Percentiles rank a stretch among this genome's conserved stretches.
Conservation (phyloP, 2,888 invertebrate species). For the Clivina fossor region DNA sequence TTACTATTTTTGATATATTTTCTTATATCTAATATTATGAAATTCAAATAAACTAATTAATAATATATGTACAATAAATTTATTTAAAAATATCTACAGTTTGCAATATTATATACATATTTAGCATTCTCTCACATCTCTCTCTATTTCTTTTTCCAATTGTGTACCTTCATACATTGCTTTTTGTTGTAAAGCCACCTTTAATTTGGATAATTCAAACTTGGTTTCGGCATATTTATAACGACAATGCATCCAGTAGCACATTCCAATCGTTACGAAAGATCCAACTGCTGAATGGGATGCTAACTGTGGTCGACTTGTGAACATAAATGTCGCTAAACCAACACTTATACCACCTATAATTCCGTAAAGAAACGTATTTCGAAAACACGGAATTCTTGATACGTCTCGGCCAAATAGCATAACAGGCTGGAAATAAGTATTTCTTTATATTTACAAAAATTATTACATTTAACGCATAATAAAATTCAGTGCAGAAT, state of each 20-base stretch:
- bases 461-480: no score
- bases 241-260: conserved; percentile 71
- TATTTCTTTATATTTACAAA: no score
- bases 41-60: background rate
- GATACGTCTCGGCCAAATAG: conserved; percentile 73
- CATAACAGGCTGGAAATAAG: conserved; percentile 59
- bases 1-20: no score
- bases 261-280: conserved; percentile 64
- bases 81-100: conserved; percentile 5
- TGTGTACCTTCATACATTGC: conserved; percentile 65
- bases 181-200: conserved; percentile 63
- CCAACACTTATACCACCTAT: conserved; percentile 69
- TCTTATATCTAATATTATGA: no score
- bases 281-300: conserved; percentile 68
- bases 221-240: conserved; percentile 68
- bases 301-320: conserved; percentile 66
- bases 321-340: conserved; percentile 69
- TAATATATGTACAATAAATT: background rate
- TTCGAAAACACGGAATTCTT: conserved; percentile 78
- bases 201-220: conserved; percentile 65
- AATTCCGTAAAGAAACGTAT: conserved; percentile 75
- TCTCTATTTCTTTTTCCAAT: conserved; percentile 56
- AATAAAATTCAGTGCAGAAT: no score
- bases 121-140: conserved; percentile 34
- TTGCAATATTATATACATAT: conserved; percentile 19